A percentile compares a stretch with the other conserved stretches of the same genome.
Evolutionary conservation across 92 coral and sea anemone species (phyloP).

Genomic region (Desmophyllum pertusum): DNA sequence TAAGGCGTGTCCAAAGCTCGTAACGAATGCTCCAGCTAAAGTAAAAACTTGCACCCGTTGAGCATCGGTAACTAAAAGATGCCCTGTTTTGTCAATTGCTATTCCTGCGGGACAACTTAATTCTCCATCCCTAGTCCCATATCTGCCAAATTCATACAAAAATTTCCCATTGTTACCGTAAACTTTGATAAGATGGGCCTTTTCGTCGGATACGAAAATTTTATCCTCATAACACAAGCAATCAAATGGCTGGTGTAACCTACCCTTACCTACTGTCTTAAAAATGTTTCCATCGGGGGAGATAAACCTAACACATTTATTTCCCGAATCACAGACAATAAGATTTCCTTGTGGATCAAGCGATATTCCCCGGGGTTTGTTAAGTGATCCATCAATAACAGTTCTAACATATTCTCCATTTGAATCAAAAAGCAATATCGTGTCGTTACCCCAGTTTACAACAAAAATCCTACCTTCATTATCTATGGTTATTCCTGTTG

Average conservation of each 20-base stretch:
- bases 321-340: too few species aligned
- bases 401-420: too few species aligned
- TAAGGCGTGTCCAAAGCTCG: constrained; percentile 37
- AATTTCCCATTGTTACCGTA: too few species aligned
- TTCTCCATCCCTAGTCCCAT: constrained; percentile 15
- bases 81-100: constrained; percentile 37
- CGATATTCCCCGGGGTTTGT: too few species aligned
- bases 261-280: neutral
- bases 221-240: constrained; percentile 26
- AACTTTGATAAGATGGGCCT: neutral
- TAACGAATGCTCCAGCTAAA: constrained; percentile 30
- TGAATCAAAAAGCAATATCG: too few species aligned
- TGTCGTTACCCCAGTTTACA: too few species aligned
- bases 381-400: too few species aligned
- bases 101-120: constrained; percentile 18
- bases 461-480: too few species aligned
- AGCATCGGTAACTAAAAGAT: constrained; percentile 42
- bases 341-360: too few species aligned
- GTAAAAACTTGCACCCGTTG: constrained; percentile 43
- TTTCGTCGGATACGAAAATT: too few species aligned
- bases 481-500: neutral
- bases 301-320: neutral
- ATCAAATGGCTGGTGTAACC: neutral
- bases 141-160: too few species aligned
- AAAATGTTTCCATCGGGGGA: neutral